These are phyloP conservation scores for Takifugu ocellatus DNA, from an alignment of 2,797 vertebrate genomes.

Conservation along the genomic window DNA sequence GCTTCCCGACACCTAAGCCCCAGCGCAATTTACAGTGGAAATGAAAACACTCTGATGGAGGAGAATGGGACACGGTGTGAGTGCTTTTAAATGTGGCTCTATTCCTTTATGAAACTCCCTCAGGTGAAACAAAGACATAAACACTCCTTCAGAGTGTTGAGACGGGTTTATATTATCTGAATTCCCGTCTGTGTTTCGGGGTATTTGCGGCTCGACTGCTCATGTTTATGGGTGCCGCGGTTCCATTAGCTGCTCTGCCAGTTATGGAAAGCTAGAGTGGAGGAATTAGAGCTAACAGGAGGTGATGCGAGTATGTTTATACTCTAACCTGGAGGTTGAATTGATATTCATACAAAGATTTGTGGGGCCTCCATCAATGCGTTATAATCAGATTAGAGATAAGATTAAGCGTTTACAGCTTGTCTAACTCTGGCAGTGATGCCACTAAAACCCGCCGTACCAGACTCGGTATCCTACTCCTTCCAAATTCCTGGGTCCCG, in stretches of 20 bases:
- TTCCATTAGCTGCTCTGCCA: slow-evolving; percentile 30
- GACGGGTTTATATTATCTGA: slow-evolving; percentile 31
- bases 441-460: background rate
- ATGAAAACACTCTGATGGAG: slow-evolving; percentile 54
- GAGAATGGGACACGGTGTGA: slow-evolving; percentile 43
- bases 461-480: too few relatives aligned
- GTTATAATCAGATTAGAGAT: slow-evolving; percentile 35
- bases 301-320: slow-evolving; percentile 33
- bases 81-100: slow-evolving; percentile 42
- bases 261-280: slow-evolving; percentile 7
- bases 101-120: slow-evolving; percentile 48
- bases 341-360: slow-evolving; percentile 26
- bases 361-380: too few relatives aligned
- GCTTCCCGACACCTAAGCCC: slow-evolving; percentile 39
- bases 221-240: background rate
- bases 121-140: slow-evolving; percentile 51
- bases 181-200: slow-evolving; percentile 10
- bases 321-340: slow-evolving; percentile 19
- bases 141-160: slow-evolving; percentile 24
- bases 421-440: slow-evolving; percentile 7
- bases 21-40: slow-evolving; percentile 62
- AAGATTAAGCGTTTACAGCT: slow-evolving; percentile 30
- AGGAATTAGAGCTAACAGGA: slow-evolving; percentile 13
- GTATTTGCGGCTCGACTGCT: slow-evolving; percentile 10
- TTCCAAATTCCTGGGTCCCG: too few relatives aligned